phyloP scores from a whole-genome alignment of 2,797 vertebrate species.

The Oreortyx pictus region DNA sequence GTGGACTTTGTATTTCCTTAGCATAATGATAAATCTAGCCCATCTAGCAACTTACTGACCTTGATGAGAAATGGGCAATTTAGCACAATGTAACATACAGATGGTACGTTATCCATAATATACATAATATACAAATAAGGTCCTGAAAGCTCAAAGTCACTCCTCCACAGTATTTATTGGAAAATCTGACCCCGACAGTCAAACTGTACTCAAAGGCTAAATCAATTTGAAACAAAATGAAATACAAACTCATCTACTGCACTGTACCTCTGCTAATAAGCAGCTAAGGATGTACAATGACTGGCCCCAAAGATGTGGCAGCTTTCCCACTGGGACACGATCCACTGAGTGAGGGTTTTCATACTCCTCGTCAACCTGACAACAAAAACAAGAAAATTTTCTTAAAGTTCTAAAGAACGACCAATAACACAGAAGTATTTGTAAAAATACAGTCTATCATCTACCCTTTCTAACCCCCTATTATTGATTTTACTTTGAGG shows the following conservation, averaged over 20 bases:
- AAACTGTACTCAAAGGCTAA: background rate
- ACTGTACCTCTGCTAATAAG: constrained; percentile 91
- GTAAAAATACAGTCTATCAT: background rate
- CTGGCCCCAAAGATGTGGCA: constrained; percentile 98
- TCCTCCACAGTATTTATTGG: background rate
- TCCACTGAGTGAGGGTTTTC: constrained; percentile 92
- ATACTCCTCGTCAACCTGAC: constrained; percentile 94
- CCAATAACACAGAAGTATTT: background rate
- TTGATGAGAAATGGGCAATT: background rate
- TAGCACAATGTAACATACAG: background rate
- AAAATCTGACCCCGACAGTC: background rate
- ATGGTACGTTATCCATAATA: no score
- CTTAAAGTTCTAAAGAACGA: background rate
- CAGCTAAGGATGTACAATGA: constrained; percentile 92
- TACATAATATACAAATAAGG: accelerated
- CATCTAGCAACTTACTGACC: background rate
- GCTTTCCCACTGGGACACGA: constrained; percentile 88
- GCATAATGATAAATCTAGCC: background rate
- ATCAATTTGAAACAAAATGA: background rate
- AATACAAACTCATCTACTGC: background rate
- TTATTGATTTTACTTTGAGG: background rate
- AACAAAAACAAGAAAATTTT: constrained; percentile 47
- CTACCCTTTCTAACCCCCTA: background rate
- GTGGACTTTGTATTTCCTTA: background rate
- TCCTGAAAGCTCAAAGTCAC: background rate